Evolutionary conservation across 64 coral and sea anemone genomes (phyloP).

Genomic region (Astreopora myriophthalma): DNA sequence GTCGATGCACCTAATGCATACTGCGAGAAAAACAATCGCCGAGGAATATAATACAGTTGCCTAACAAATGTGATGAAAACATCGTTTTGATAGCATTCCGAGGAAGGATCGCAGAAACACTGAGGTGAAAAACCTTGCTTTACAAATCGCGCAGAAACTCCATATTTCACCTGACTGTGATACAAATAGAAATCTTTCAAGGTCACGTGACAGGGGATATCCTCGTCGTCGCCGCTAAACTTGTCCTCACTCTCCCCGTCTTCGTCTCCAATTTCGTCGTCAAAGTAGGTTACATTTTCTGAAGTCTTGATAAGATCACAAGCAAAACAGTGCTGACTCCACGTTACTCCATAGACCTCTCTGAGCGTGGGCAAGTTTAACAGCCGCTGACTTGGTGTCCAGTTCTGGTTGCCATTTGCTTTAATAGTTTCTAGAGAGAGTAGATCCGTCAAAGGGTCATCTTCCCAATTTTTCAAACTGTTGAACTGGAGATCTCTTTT

Average conservation of each 20-base stretch:
- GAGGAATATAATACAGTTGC: constrained; percentile 63
- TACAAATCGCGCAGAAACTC: constrained; percentile 26
- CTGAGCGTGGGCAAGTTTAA: constrained; percentile 65
- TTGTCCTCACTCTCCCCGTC: constrained; percentile 29
- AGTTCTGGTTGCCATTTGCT: constrained; percentile 56
- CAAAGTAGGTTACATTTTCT: neutral
- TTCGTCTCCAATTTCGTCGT: constrained; percentile 21
- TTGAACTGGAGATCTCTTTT: constrained; percentile 78
- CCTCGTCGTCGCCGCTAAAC: constrained; percentile 2
- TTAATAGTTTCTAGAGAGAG: constrained; percentile 54
- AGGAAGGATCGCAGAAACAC: constrained; percentile 25
- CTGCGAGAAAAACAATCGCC: constrained; percentile 51
- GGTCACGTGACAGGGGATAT: neutral
- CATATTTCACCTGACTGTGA: constrained; percentile 25
- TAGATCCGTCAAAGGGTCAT: constrained; percentile 7
- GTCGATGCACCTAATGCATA: constrained; percentile 69
- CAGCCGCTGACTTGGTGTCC: constrained; percentile 57
- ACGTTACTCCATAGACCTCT: constrained; percentile 72
- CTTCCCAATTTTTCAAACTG: constrained; percentile 58
- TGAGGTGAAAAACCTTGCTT: constrained; percentile 64
- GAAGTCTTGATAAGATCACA: constrained; percentile 67
- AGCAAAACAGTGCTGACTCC: constrained; percentile 65
- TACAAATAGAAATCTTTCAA: constrained; percentile 21
- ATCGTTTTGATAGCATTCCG: constrained; percentile 55
- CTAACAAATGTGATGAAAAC: constrained; percentile 45